Evolutionary conservation across 2,888 invertebrate species (phyloP), one percentile per base, ranked within the genome.

Genomic region (Bombylius discolor): DNA sequence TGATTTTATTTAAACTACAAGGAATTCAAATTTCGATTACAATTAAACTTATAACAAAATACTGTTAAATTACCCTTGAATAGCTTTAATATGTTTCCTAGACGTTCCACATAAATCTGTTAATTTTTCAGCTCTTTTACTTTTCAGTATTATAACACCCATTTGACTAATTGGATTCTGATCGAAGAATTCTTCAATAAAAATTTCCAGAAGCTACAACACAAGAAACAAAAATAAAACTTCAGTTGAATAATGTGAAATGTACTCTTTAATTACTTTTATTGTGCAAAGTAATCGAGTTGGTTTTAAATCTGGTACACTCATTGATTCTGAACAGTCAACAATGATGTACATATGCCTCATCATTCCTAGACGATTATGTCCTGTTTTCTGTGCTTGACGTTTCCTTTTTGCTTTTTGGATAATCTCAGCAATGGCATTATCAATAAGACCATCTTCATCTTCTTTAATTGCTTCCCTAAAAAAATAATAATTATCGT

Each of bases 91-190:
- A 66, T 91, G 90, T 70, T 89, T 87, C 58, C 85, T 82, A 4
- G 84, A 77, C 70, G 89, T 89, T 64, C 97, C 97, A 59, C 91
- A 88, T 45, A 99, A 77, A 62, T 96, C 94, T 49, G 89, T 87
- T 5, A 96, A 75, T 75, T 88, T 92, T 68, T 98, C 97, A 3
- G 96, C 94, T 63, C 94, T 79, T 73, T 98, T 98, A 69, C 95
- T 95, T 67, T 88, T 87, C 67, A 95, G 87, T 11, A 85, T 78
- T 61, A 99, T 87, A 45, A 99, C 77, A 33, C 98, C 98, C 61
- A 99, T 77, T 74, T 99, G 99, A 69, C 97, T 96, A 54, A 99
- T 89, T 11, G 99, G 99, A 75, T 99, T 99, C 73, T 97, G 95
- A 74, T 98, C 97, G 73, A 98, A 97, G 70, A 91, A 99, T 71